Evolutionary conservation across 1,140 invertebrate species (phyloP).

Genomic region (Magallana gigas): DNA sequence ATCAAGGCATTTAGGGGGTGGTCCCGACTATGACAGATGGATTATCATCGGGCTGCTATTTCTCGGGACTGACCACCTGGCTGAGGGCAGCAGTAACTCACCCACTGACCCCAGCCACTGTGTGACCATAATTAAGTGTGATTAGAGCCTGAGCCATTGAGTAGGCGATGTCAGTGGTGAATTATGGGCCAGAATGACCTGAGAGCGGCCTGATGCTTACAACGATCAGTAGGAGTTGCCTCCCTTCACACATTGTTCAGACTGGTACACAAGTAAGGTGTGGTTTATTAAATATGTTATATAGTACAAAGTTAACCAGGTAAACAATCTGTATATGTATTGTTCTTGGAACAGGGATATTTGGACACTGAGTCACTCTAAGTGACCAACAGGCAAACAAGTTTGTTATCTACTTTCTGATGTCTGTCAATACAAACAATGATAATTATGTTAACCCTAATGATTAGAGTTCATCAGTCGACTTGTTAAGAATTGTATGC

Average conservation of each 20-base stretch:
- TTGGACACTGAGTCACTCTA: slow-evolving; percentile 7
- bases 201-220: background rate
- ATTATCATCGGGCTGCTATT: background rate
- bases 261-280: background rate
- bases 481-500: too few relatives aligned
- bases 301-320: background rate
- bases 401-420: background rate
- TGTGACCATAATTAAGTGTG: background rate
- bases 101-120: background rate
- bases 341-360: background rate
- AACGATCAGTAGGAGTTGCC: background rate
- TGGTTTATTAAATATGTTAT: background rate
- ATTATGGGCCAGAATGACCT: slow-evolving; percentile 9
- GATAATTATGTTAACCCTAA: background rate
- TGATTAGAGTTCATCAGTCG: background rate
- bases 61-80: slow-evolving; percentile 5
- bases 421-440: slow-evolving; percentile 10
- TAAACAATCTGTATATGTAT: background rate
- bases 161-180: background rate
- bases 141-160: background rate
- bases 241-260: background rate
- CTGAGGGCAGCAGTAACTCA: background rate
- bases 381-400: slow-evolving; percentile 7
- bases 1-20: background rate
- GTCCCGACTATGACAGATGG: slow-evolving; percentile 1